Evolutionary conservation across 1,140 invertebrate species (phyloP), one percentile per base, ranked within the genome.

Genomic region (Drosophila orosa): DNA sequence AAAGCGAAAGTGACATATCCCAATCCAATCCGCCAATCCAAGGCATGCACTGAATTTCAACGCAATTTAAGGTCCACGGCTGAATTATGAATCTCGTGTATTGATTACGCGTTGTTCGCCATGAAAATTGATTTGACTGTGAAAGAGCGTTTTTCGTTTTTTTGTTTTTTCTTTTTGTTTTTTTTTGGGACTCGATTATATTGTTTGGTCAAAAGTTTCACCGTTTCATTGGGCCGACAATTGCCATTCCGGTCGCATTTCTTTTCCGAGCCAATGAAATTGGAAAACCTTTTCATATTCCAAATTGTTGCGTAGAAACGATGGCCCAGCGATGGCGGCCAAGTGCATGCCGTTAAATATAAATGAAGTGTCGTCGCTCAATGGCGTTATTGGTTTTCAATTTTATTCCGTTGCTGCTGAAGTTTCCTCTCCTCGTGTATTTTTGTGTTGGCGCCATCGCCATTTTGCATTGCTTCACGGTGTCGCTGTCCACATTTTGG

Each of bases 401-500:
- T 68, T 50, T 69, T 27, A 13, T 55, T 22, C 22, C 45, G 48
- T 33, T 25, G 54, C 5, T 35, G 25, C 48, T 24, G 54, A 50
- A 58, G 74, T 57, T 17, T 66, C 35, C 29, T 57, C 19, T 66
- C 31, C 15, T 29, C 25, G 1, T 22, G 22, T 55, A 19, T 61
- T 39, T 54, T 74, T 72, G 45, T 58, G 42, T 74, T 78, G 83
- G 58, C 62, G 82, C 61, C 68, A 47, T 17, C 59, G 66, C 75
- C 86, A 90, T 86, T 90, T 90, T 90, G 86, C 81, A 90, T 90
- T 86, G 86, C 74, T 78, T 78, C 86, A 90, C 86, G 86, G 60
- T 56, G 27, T 45, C 39, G 24, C 61, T 65, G 56, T 27, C 57
- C 47, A 42, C 59, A 37, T 65, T 78, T 67, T 84, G 27, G 60